Conservation (phyloP, 2,113 vertebrate species). For the Vidua chalybeata region DNA sequence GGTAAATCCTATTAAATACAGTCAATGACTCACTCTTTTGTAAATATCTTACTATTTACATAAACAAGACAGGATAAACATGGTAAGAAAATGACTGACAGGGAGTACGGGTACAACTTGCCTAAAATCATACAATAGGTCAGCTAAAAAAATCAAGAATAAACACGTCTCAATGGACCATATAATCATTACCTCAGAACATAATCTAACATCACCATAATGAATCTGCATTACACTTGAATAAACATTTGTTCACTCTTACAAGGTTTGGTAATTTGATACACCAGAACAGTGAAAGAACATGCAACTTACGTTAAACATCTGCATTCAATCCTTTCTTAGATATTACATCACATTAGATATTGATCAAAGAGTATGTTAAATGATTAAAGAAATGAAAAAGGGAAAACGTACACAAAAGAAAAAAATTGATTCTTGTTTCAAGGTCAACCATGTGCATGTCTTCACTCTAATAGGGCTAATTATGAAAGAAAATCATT, state of each 20-base stretch:
- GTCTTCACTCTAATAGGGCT: background rate
- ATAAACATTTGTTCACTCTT: constrained; percentile 31
- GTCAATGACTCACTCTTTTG: background rate
- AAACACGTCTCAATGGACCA: background rate
- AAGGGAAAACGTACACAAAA: background rate
- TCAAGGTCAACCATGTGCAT: background rate
- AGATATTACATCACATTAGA: background rate
- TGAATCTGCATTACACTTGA: constrained; percentile 18
- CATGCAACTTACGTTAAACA: background rate
- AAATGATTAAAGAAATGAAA: background rate
- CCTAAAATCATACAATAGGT: background rate
- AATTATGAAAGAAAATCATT: background rate
- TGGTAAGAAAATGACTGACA: background rate
- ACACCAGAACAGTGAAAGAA: background rate
- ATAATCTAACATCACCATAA: background rate
- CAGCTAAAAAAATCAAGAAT: background rate
- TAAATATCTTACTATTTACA: background rate
- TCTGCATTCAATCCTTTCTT: background rate
- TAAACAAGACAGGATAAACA: background rate
- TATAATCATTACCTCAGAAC: constrained; percentile 18
- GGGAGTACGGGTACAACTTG: background rate
- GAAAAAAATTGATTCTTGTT: constrained; percentile 4
- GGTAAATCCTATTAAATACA: constrained; percentile 32
- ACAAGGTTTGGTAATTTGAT: background rate
- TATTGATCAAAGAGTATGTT: background rate